Base-by-base conservation (phyloP, 1,140 invertebrate species). In the Euura lappo region DNA sequence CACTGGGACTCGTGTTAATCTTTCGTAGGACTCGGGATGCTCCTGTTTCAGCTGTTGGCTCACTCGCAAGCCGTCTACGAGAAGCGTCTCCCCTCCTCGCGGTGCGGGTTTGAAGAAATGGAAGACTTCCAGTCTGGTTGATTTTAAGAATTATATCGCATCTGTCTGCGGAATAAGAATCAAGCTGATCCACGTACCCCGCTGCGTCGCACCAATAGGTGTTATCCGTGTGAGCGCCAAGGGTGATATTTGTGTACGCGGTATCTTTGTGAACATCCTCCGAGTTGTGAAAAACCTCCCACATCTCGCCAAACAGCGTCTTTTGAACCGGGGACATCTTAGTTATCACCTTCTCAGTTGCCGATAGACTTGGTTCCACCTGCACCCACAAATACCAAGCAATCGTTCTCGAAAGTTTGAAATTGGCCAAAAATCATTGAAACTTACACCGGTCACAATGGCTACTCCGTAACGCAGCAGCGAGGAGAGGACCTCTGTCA, bases 151-250 rank as follows among this genome's bases (percentile, higher is more conserved):
- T 13, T 68, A 44, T 2, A 60, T 45, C n/a, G 7, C 2, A 60
- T 65, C 45, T 67, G 71, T 45, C 46, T 64, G 10, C 8, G 69
- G 2, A 47, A 72, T 72, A 45, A 11, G 11, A 70, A 67, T 28
- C 46, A 43, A 75, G 4, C 13, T 46, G 70, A n/a, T 28, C 28
- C 72, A 73, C 73, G 88, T 86, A 91, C 89, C 92, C 93, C 46
- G 93, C 90, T n/a, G 93, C 90, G 82, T 93, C 90, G 69, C 88
- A 90, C 70, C 93, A 93, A 78, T 94, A 95, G 0, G 93, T 94
- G 67, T 90, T 93, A 80, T 94, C 94, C 28, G 90, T 94, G 74
- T 91, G 90, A 44, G 88, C 86, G 43, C 84, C 87, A 6, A 91
- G 77, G 5, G 72, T 76, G 64, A 80, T 70, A 74, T 79, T 87